phyloP scores from a whole-genome alignment of 2,888 invertebrate genomes.

The Neoitamus cyanurus region DNA sequence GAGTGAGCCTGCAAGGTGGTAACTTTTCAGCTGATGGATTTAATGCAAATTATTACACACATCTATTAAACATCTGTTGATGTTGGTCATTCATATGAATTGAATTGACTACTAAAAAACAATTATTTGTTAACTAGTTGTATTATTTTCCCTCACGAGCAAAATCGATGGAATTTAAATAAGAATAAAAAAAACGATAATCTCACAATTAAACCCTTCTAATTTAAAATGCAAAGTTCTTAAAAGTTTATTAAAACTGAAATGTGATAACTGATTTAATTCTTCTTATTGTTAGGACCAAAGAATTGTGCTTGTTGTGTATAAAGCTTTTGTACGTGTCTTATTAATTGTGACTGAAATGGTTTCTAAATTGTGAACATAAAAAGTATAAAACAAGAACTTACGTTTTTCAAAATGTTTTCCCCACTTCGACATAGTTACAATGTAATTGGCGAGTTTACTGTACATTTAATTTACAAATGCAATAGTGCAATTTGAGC shows the following conservation, averaged over 20 bases:
- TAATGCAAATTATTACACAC: too few species aligned
- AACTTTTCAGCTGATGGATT: too few species aligned
- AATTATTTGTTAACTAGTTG: too few species aligned
- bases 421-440: not conserved
- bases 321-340: slow-evolving; percentile 17
- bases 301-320: not conserved
- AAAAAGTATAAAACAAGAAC: not conserved
- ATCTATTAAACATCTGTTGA: too few species aligned
- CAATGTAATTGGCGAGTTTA: not conserved
- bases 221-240: not conserved
- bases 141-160: too few species aligned
- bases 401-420: not conserved
- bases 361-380: slow-evolving; percentile 15
- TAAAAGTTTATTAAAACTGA: not conserved
- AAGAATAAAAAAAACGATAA: not conserved
- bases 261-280: slow-evolving; percentile 13
- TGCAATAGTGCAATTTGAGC: not conserved
- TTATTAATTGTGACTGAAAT: slow-evolving; percentile 27
- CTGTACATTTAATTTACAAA: not conserved
- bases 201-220: not conserved
- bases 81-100: too few species aligned
- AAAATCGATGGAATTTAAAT: too few species aligned
- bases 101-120: too few species aligned
- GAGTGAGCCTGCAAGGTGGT: too few species aligned
- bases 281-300: slow-evolving; percentile 21